A percentile compares a stretch with the other conserved stretches of the same genome.
Evolutionary conservation across 2,888 invertebrate species (phyloP).

Genomic region (Lymantria dispar): DNA sequence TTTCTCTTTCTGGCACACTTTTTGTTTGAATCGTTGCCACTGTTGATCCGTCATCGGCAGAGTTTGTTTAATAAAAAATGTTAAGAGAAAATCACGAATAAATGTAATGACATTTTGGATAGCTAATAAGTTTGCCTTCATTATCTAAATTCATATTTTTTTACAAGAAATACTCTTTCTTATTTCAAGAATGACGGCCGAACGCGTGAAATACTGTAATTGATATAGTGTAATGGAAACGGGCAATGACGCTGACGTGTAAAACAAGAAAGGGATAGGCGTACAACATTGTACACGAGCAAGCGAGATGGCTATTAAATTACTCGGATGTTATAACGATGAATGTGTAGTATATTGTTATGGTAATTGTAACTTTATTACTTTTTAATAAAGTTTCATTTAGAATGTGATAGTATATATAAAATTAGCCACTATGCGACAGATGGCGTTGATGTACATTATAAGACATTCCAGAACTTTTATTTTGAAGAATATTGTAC

Average conservation of each 20-base stretch:
- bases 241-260: conserved; percentile 72
- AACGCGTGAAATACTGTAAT: conserved; percentile 47
- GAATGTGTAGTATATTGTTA: conserved; percentile 63
- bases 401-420: conserved; percentile 19
- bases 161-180: neutral
- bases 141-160: neutral
- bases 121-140: too few relatives aligned
- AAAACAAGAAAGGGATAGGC: conserved; percentile 67
- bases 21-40: conserved; percentile 64
- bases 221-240: conserved; percentile 78
- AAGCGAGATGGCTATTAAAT: conserved; percentile 63
- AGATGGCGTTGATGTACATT: conserved; percentile 55
- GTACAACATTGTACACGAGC: conserved; percentile 48
- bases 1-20: conserved; percentile 75
- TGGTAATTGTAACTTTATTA: conserved; percentile 64
- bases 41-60: conserved; percentile 76
- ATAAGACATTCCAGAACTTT: neutral
- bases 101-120: too few relatives aligned
- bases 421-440: conserved; percentile 32
- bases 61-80: conserved; percentile 33
- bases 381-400: conserved; percentile 52
- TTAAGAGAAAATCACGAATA: neutral
- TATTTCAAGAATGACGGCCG: neutral
- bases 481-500: too few relatives aligned
- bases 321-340: conserved; percentile 50